These are phyloP conservation scores for Drosophila sproati DNA, from an alignment of 1,140 invertebrate genomes.

Conservation along the genomic window DNA sequence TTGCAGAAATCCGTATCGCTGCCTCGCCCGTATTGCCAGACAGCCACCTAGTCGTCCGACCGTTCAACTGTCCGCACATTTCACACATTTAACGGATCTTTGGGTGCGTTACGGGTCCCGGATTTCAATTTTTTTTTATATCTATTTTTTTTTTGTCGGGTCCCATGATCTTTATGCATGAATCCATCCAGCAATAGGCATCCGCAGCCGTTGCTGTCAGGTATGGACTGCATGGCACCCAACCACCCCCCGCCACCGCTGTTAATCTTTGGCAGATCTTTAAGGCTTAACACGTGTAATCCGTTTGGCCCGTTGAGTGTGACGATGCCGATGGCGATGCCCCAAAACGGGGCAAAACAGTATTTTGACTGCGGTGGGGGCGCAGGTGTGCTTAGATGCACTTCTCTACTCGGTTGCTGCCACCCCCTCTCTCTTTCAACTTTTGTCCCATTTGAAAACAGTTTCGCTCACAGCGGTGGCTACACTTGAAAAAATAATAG, in stretches of 20 bases:
- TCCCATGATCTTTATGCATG: slow-evolving; percentile 24
- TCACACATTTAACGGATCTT: slow-evolving; percentile 27
- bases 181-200: slow-evolving; percentile 46
- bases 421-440: not conserved
- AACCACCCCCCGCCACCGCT: not conserved
- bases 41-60: slow-evolving; percentile 15
- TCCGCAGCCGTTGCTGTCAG: slow-evolving; percentile 48
- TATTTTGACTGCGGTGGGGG: not conserved
- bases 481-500: not conserved
- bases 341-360: not conserved
- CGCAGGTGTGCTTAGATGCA: slow-evolving; percentile 7
- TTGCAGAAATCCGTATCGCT: slow-evolving; percentile 67
- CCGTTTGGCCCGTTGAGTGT: slow-evolving; percentile 35
- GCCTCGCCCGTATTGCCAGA: slow-evolving; percentile 1
- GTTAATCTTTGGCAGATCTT: slow-evolving; percentile 38
- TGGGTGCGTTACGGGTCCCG: too few species aligned
- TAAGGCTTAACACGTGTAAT: slow-evolving; percentile 51
- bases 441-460: slow-evolving; percentile 6
- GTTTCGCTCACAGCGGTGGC: slow-evolving; percentile 1
- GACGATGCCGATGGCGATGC: slow-evolving; percentile 20
- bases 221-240: slow-evolving; percentile 22
- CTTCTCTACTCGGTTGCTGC: not conserved
- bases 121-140: too few species aligned
- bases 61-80: slow-evolving; percentile 54
- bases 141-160: not conserved